Conservation (phyloP, 2,113 vertebrate genomes). For the Eurystomus gularis region DNA sequence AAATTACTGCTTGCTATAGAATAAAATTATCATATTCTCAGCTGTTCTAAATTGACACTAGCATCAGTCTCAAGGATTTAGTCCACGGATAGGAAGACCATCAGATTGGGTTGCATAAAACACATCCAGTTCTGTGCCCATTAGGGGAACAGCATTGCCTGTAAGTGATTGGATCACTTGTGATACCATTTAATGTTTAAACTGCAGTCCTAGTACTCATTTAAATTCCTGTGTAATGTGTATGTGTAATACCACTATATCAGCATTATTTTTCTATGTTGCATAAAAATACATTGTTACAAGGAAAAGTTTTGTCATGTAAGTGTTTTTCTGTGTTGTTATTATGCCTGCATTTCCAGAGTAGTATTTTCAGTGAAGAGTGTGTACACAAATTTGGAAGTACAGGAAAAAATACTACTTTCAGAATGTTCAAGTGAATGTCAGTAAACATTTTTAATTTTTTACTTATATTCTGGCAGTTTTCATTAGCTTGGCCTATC, state of each 20-base stretch:
- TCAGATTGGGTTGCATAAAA: neutral
- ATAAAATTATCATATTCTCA: neutral
- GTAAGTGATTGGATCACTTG: neutral
- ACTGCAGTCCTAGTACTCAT: neutral
- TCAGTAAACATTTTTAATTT: neutral
- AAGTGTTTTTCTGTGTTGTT: neutral
- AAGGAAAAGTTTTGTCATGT: neutral
- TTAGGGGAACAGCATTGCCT: neutral
- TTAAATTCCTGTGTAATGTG: neutral
- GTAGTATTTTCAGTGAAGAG: neutral
- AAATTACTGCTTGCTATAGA: neutral
- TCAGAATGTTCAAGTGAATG: neutral
- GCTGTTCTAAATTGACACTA: neutral
- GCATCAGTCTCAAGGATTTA: neutral
- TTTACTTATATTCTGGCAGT: neutral
- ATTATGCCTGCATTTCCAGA: neutral
- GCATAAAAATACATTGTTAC: neutral
- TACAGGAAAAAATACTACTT: neutral
- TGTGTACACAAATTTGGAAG: neutral
- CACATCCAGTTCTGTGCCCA: neutral
- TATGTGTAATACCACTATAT: rapidly evolving
- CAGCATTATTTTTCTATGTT: neutral
- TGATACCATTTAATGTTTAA: neutral
- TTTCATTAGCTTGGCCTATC: neutral
- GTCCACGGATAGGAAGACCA: neutral